Evolutionary conservation across 2,113 vertebrate species (phyloP), one percentile per base, ranked within the genome.

Genomic region (Cyanoderma ruficeps): DNA sequence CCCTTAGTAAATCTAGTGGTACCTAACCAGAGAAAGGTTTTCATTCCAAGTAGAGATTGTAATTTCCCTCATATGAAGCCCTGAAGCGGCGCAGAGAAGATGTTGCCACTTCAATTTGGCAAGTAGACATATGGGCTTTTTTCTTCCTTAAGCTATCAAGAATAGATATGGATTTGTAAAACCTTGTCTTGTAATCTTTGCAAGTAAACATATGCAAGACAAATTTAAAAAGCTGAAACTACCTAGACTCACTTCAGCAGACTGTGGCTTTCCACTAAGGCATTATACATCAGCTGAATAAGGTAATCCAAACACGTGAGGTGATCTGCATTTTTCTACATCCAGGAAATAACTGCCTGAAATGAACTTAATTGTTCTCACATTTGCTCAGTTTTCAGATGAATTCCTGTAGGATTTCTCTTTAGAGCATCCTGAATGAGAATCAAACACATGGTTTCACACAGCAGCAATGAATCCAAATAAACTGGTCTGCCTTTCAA

Each of bases 241-340:
- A 89, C 56, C 84, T 55, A 76, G 70, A 78, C 37, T 82, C 64
- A 60, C 30, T 90, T 90, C 64, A 77, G 57, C 46, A 69, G 75
- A 25, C 78, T 84, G 44, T 0, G 0, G 42, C 50, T 83, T 95
- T 90, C 63, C 71, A 83, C 14, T 3, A 3, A 84, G 82, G 69
- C 25, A 1, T 74, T 85, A 17, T 22, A 83, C 19, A 37, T 96
- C 68, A 86, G 28, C 59, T 78, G 56, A 94, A 74, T 67, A 94
- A 88, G 33, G 52, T 41, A 53, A 52, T 89, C 82, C 87, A 83
- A 88, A 64, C 69, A 92, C 4, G 3, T 63, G 76, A 93, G 56
- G 59, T 83, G 56, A 92, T 90, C 56, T 89, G 80, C 72, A 53
- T 81, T 94, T 93, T 84, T 92, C 56, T 81, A 75, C 56, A 46